These are phyloP conservation scores for Ochropacha duplaris DNA, from an alignment of 2,888 invertebrate species.

Conservation along the genomic window DNA sequence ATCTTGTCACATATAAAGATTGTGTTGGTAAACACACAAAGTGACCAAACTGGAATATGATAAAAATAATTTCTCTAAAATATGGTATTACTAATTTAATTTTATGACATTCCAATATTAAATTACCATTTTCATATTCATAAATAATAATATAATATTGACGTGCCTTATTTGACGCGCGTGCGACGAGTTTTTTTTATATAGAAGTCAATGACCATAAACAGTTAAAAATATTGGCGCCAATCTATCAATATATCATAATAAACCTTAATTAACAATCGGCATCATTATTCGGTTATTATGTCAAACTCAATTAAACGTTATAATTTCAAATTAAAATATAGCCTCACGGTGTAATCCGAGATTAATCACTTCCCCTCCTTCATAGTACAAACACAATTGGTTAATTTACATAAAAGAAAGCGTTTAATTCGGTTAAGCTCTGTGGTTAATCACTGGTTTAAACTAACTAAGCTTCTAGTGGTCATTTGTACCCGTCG, in stretches of 20 bases:
- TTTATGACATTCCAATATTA: constrained; percentile 2
- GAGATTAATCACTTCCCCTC: constrained; percentile 52
- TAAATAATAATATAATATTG: background rate
- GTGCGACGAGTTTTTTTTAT: background rate
- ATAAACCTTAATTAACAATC: constrained; percentile 43
- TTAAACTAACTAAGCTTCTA: constrained; percentile 61
- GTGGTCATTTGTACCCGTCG: constrained; percentile 75
- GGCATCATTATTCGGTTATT: constrained; percentile 42
- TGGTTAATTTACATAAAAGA: constrained; percentile 74
- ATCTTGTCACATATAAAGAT: background rate
- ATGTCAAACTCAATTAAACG: constrained; percentile 49
- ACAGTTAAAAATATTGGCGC: constrained; percentile 12
- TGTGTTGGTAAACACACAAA: background rate
- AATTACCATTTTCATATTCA: background rate
- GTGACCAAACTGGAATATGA: background rate
- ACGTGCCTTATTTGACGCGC: background rate
- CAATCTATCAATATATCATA: constrained; percentile 39
- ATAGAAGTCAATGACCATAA: background rate
- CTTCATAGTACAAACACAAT: constrained; percentile 64
- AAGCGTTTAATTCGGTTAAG: constrained; percentile 75
- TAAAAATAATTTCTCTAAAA: background rate
- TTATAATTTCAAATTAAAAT: constrained; percentile 44
- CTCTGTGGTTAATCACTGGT: constrained; percentile 68
- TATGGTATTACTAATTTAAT: background rate
- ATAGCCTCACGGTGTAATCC: constrained; percentile 42